Percentiles rank a stretch among this genome's conserved stretches.
These are phyloP conservation scores for Leptinotarsa haldemani DNA, from an alignment of 2,888 invertebrate genomes.

Conservation along the genomic window DNA sequence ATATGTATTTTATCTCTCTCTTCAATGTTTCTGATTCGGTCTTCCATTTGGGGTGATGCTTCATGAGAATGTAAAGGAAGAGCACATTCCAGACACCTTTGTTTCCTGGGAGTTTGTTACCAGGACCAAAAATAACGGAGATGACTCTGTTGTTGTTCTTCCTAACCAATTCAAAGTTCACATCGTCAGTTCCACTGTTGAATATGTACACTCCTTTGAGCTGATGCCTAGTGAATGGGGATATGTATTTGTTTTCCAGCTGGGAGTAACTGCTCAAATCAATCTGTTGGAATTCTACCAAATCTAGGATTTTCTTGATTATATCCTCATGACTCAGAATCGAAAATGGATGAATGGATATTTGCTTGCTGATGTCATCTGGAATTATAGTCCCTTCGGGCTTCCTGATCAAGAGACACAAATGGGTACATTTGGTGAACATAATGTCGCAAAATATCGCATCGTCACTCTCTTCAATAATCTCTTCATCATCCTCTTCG, in stretches of 20 bases:
- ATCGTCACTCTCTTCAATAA: neutral
- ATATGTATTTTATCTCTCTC: slow-evolving; percentile 12
- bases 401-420: neutral
- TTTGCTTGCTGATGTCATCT: slow-evolving; percentile 16
- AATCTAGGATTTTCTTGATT: slow-evolving; percentile 13
- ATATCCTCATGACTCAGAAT: slow-evolving; percentile 5
- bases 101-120: slow-evolving; percentile 21
- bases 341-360: slow-evolving; percentile 16
- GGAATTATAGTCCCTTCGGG: neutral
- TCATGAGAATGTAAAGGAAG: slow-evolving; percentile 17
- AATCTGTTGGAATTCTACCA: slow-evolving; percentile 16
- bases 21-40: neutral
- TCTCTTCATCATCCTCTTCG: slow-evolving; percentile 3
- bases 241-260: neutral
- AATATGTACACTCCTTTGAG: slow-evolving; percentile 20
- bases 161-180: neutral
- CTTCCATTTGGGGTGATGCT: slow-evolving; percentile 22
- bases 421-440: slow-evolving; percentile 8
- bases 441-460: slow-evolving; percentile 15
- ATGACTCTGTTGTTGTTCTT: slow-evolving; percentile 21
- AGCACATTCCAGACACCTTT: slow-evolving; percentile 21
- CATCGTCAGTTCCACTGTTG: slow-evolving; percentile 8
- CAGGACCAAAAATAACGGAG: slow-evolving; percentile 12
- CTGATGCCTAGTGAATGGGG: slow-evolving; percentile 11
- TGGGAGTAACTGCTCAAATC: slow-evolving; percentile 2